phyloP scores from a whole-genome alignment of 1,140 invertebrate species.

The Drosophila pruinosa region DNA sequence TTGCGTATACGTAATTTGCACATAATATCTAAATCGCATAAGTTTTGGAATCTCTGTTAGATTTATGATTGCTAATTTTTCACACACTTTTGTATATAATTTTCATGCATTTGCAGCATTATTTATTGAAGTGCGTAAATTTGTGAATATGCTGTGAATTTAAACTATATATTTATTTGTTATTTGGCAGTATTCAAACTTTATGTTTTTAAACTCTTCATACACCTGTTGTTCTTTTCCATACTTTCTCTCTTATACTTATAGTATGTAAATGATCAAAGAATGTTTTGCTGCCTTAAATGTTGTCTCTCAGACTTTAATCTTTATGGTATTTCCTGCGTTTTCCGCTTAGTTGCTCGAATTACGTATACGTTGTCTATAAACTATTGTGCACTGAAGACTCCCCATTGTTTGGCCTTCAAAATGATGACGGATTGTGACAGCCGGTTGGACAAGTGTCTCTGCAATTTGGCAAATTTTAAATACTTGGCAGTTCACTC shows the following conservation, averaged over 20 bases:
- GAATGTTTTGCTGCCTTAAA: background rate
- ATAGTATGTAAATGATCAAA: background rate
- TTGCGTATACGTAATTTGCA: constrained; percentile 1
- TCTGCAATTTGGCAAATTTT: constrained; percentile 19
- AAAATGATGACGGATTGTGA: constrained; percentile 66
- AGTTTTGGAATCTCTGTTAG: background rate
- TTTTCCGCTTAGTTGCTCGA: constrained; percentile 12
- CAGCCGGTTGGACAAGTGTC: constrained; percentile 72
- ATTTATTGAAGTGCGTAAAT: no score
- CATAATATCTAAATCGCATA: background rate
- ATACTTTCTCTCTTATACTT: background rate
- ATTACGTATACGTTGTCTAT: constrained; percentile 55
- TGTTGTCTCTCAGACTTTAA: background rate
- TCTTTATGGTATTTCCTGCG: background rate
- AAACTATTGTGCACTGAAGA: constrained; percentile 21
- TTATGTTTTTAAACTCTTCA: background rate
- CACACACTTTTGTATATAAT: background rate
- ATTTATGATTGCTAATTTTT: background rate
- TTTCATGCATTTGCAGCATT: background rate
- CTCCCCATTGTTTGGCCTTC: constrained; percentile 69
- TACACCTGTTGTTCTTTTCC: background rate
- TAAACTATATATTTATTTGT: background rate
- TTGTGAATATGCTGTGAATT: no score
- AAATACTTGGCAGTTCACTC: constrained; percentile 39
- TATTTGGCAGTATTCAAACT: background rate